These are phyloP conservation scores for Limnephilus rhombicus DNA, from an alignment of 2,888 invertebrate species.

Conservation along the genomic window DNA sequence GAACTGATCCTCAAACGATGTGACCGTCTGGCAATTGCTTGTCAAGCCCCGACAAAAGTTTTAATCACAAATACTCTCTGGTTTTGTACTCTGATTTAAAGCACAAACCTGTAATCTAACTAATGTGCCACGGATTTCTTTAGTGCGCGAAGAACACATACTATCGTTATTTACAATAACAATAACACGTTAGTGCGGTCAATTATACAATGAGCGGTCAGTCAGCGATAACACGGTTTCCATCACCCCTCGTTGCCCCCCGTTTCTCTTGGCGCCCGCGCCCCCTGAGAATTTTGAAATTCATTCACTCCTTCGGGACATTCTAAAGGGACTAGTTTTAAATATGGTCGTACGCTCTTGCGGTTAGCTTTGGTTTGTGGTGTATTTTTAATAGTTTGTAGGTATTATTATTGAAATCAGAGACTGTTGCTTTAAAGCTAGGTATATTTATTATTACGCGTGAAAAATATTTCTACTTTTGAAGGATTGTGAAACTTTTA, in stretches of 20 bases:
- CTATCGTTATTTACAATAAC: background rate
- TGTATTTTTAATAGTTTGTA: background rate
- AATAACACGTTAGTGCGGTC: background rate
- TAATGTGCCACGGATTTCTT: background rate
- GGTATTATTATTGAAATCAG: background rate
- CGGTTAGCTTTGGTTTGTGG: background rate
- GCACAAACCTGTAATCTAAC: background rate
- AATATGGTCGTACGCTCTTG: background rate
- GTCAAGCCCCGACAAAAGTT: background rate
- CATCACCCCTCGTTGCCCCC: background rate
- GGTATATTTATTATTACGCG: background rate
- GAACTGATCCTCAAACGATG: no score
- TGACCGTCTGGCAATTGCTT: no score
- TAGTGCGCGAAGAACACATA: background rate
- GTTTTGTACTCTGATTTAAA: background rate
- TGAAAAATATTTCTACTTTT: background rate
- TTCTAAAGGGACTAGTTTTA: background rate
- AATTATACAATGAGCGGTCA: slow-evolving; percentile 1
- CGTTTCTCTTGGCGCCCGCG: background rate
- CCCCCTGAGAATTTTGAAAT: background rate
- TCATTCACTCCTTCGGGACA: background rate
- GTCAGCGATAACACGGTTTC: background rate
- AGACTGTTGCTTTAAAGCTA: background rate
- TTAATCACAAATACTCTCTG: background rate
- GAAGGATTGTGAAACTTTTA: background rate